Percentiles rank a stretch among this genome's conserved stretches.
Evolutionary conservation across 2,113 vertebrate genomes (phyloP).

Genomic region (Lampris megalopsis): DNA sequence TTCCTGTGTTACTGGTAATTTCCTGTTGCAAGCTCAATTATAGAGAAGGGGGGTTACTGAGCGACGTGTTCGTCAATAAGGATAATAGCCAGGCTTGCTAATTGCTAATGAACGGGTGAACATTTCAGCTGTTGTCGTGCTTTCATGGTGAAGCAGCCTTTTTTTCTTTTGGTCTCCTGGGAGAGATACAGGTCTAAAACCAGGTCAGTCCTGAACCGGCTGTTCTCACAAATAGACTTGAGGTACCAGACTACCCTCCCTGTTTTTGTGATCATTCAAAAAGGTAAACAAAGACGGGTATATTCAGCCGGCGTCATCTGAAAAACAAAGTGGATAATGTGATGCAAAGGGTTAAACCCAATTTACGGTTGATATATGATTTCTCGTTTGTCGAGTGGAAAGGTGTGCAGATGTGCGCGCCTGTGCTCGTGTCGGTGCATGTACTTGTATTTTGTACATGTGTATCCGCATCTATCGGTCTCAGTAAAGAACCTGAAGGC

Average conservation of each 20-base stretch:
- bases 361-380: constrained; percentile 20
- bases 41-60: background rate
- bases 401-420: background rate
- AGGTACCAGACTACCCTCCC: background rate
- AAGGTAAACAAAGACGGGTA: background rate
- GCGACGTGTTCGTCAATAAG: constrained; percentile 5
- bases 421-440: background rate
- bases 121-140: constrained; percentile 7
- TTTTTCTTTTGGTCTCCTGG: constrained; percentile 18
- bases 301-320: background rate
- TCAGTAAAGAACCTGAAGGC: constrained; percentile 46
- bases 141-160: constrained; percentile 12
- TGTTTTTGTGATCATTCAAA: background rate
- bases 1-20: constrained; percentile 10
- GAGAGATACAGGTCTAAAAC: constrained; percentile 21
- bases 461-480: constrained; percentile 11
- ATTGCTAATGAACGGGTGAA: constrained; percentile 30
- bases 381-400: background rate
- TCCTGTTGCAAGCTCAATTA: background rate
- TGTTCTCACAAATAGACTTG: constrained; percentile 1
- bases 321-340: constrained; percentile 5
- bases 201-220: constrained; percentile 15
- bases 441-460: background rate
- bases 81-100: constrained; percentile 24
- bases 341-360: constrained; percentile 25